Conservation (phyloP, 1,140 invertebrate genomes). For the Tetramorium parvispinum region DNA sequence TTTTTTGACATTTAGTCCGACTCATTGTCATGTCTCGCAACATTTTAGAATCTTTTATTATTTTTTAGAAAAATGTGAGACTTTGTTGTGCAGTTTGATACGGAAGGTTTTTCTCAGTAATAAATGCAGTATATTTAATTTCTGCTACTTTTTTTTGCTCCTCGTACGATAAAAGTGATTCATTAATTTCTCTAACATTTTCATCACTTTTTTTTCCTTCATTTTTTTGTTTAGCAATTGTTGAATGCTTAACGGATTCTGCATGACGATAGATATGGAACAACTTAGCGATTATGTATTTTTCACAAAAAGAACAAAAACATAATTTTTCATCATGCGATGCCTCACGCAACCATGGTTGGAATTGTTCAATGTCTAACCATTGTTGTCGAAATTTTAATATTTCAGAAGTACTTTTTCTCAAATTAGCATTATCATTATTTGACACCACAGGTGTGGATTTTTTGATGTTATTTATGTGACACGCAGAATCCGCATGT, state of each 20-base stretch:
- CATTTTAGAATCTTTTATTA: not conserved
- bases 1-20: not conserved
- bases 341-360: not conserved
- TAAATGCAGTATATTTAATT: not conserved
- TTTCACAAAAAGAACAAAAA: not conserved
- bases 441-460: not conserved
- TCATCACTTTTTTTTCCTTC: too few species aligned
- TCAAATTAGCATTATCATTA: not conserved
- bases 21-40: not conserved
- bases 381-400: not conserved
- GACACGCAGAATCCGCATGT: slow-evolving; percentile 21
- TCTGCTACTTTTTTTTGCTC: not conserved
- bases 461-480: not conserved
- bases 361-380: not conserved
- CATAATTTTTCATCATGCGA: not conserved
- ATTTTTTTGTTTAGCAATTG: too few species aligned
- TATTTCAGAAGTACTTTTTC: too few species aligned
- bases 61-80: not conserved
- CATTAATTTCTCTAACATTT: not conserved
- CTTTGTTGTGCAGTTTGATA: not conserved
- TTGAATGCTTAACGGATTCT: too few species aligned
- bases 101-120: not conserved
- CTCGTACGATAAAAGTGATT: not conserved
- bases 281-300: too few species aligned
- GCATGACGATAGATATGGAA: not conserved